A percentile compares a stretch with the other conserved stretches of the same genome.
phyloP scores from a whole-genome alignment of 2,888 invertebrate species.

The Stenoptilia bipunctidactyla region DNA sequence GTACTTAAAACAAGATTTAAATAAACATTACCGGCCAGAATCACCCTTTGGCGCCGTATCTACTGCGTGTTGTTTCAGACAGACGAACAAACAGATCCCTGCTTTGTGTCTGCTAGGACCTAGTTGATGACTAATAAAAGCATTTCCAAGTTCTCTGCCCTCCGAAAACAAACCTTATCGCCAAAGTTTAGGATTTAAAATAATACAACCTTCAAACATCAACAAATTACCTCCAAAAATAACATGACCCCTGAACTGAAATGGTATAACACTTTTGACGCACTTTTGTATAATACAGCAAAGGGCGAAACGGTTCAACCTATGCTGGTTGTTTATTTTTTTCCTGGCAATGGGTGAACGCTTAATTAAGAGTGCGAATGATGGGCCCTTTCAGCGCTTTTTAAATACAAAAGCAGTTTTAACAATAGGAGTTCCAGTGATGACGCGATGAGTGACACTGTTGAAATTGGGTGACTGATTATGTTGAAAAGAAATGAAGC shows the following conservation, averaged over 20 bases:
- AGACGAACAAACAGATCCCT: conserved; percentile 49
- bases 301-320: conserved; percentile 23
- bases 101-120: conserved; percentile 35
- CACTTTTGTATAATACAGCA: conserved; percentile 1
- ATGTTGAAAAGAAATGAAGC: neutral
- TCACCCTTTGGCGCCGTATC: conserved; percentile 42
- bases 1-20: too few species aligned
- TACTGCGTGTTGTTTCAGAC: conserved; percentile 54
- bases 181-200: neutral
- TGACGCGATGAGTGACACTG: neutral
- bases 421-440: neutral
- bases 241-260: conserved; percentile 26
- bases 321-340: conserved; percentile 43
- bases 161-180: neutral
- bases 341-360: conserved; percentile 31
- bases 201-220: conserved; percentile 1
- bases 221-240: conserved; percentile 8
- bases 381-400: conserved; percentile 40
- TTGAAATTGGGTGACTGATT: conserved; percentile 5
- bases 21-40: too few species aligned
- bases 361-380: conserved; percentile 63
- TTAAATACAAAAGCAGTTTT: conserved; percentile 31
- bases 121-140: conserved; percentile 47
- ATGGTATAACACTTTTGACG: neutral
- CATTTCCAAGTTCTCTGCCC: conserved; percentile 10